Conservation (phyloP, 2,113 vertebrate genomes). For the Atlantisia rogersi region DNA sequence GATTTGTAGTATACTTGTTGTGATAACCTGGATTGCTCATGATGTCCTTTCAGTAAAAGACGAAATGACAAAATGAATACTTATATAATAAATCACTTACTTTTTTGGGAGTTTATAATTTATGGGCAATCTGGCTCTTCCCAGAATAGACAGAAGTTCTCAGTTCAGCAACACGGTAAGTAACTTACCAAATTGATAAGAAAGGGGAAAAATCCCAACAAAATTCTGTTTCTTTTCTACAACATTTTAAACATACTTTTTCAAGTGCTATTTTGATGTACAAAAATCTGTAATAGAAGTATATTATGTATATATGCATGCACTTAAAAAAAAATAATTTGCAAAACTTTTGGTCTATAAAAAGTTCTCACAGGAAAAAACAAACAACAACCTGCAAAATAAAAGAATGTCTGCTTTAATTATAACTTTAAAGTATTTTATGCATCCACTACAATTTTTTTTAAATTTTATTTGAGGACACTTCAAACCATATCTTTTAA, state of each 20-base stretch:
- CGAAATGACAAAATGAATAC: neutral
- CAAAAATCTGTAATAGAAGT: neutral
- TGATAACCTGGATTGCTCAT: neutral
- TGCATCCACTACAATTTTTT: neutral
- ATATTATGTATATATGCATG: neutral
- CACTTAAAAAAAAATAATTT: neutral
- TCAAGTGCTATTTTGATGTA: neutral
- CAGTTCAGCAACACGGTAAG: neutral
- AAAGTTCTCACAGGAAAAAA: neutral
- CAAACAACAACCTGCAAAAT: neutral
- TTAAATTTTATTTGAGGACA: neutral
- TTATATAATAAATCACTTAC: neutral
- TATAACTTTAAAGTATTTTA: neutral
- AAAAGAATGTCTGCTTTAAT: neutral
- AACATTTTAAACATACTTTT: neutral
- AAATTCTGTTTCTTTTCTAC: neutral
- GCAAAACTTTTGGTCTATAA: neutral
- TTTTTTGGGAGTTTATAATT: neutral
- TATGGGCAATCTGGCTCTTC: neutral
- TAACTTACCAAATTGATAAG: slow-evolving; percentile 23
- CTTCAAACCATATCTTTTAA: neutral
- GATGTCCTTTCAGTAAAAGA: neutral
- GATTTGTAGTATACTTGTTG: neutral
- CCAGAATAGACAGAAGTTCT: neutral
- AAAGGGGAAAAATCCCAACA: neutral